phyloP scores from a whole-genome alignment of 2,797 vertebrate species.

The Staurois parvus region DNA sequence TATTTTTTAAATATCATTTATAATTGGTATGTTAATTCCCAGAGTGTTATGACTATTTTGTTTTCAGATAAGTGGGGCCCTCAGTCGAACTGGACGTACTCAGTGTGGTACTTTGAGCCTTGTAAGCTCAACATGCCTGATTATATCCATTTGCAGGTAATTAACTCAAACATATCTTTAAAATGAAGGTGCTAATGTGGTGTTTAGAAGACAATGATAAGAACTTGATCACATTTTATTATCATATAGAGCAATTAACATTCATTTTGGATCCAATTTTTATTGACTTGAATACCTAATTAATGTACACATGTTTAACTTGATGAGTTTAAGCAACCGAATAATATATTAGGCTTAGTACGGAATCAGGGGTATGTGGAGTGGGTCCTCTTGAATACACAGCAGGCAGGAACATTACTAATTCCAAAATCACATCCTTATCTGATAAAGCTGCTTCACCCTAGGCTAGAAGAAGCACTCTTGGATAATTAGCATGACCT shows the following conservation, averaged over 20 bases:
- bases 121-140: neutral
- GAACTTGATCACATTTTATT: conserved; percentile 20
- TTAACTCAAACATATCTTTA: conserved; percentile 36
- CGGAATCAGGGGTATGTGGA: conserved; percentile 1
- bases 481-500: conserved; percentile 78
- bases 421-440: conserved; percentile 67
- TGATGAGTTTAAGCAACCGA: conserved; percentile 15
- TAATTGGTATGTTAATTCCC: neutral
- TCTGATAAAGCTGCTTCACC: conserved; percentile 65
- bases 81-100: neutral
- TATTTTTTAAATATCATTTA: too few species aligned
- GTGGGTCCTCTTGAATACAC: conserved; percentile 50
- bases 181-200: conserved; percentile 46
- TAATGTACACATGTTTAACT: conserved; percentile 26
- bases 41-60: neutral
- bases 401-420: conserved; percentile 61
- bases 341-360: conserved; percentile 9
- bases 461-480: conserved; percentile 71
- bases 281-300: conserved; percentile 30
- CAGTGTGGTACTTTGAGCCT: neutral
- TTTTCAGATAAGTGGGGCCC: too few species aligned
- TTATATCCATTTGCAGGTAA: conserved; percentile 46
- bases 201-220: conserved; percentile 45
- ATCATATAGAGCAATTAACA: conserved; percentile 31
- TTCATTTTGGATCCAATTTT: conserved; percentile 6